These are phyloP conservation scores for Carpatolechia fugitivella DNA, from an alignment of 2,888 invertebrate species.

Conservation along the genomic window DNA sequence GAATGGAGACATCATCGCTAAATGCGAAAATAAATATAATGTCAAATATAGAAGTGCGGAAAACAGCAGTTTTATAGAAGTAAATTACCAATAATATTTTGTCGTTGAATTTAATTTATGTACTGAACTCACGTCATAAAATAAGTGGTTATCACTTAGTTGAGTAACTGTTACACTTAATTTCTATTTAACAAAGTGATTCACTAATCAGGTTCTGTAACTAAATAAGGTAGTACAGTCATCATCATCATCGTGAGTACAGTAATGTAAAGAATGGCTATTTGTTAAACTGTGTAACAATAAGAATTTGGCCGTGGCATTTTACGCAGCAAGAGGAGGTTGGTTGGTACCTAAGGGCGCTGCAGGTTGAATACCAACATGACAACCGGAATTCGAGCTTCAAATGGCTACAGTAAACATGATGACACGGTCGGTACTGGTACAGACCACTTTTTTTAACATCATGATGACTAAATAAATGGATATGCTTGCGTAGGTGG, in stretches of 20 bases:
- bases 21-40: slow-evolving; percentile 3
- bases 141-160: no score
- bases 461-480: slow-evolving; percentile 12
- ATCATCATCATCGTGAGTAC: no score
- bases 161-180: no score
- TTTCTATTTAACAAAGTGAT: not conserved
- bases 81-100: not conserved
- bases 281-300: no score
- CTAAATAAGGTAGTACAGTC: not conserved
- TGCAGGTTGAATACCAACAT: slow-evolving; percentile 1
- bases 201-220: no score
- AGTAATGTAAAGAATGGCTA: no score
- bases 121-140: not conserved
- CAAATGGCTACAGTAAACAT: slow-evolving; percentile 39
- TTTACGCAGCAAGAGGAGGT: slow-evolving; percentile 32
- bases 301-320: slow-evolving; percentile 42
- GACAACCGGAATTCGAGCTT: slow-evolving; percentile 37
- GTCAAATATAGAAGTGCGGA: not conserved
- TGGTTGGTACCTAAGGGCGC: slow-evolving; percentile 14
- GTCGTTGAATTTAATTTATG: not conserved
- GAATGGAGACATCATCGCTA: slow-evolving; percentile 4
- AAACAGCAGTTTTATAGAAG: not conserved
- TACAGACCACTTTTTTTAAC: slow-evolving; percentile 8
- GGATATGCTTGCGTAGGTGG: slow-evolving; percentile 8
- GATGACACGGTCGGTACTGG: slow-evolving; percentile 32